phyloP scores from a whole-genome alignment of 2,113 vertebrate species.

The Anhinga rufa region DNA sequence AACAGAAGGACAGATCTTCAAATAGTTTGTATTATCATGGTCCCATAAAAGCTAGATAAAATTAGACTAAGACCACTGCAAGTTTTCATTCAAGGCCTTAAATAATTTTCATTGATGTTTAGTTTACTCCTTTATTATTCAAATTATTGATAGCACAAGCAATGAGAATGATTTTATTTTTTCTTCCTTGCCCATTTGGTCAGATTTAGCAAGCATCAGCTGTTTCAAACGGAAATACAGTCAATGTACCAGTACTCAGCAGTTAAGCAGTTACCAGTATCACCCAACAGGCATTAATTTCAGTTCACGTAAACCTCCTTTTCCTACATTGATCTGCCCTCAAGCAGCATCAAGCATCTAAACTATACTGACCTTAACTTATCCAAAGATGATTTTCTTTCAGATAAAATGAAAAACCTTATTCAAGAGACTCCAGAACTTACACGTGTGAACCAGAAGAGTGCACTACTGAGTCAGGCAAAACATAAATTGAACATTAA shows the following conservation, averaged over 20 bases:
- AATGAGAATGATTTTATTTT: background rate
- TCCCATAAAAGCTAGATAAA: background rate
- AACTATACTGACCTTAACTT: background rate
- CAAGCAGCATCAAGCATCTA: background rate
- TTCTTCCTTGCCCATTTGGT: background rate
- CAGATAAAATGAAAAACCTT: background rate
- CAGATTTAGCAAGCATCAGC: background rate
- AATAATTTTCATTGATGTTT: background rate
- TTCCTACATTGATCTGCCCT: background rate
- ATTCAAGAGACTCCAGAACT: background rate
- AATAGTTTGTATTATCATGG: background rate
- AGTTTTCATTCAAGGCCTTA: background rate
- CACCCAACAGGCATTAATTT: background rate
- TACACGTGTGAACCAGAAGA: background rate
- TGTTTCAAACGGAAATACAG: background rate
- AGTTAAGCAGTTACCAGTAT: background rate
- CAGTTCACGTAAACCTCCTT: background rate
- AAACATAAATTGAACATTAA: background rate
- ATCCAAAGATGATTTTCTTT: background rate
- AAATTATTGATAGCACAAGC: background rate
- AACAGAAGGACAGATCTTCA: background rate
- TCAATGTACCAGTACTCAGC: background rate
- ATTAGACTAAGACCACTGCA: background rate
- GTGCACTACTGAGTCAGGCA: background rate
- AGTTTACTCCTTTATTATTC: background rate